Evolutionary conservation across 2,888 invertebrate genomes (phyloP), one percentile per base, ranked within the genome.

Genomic region (Acanthopleura granulata): DNA sequence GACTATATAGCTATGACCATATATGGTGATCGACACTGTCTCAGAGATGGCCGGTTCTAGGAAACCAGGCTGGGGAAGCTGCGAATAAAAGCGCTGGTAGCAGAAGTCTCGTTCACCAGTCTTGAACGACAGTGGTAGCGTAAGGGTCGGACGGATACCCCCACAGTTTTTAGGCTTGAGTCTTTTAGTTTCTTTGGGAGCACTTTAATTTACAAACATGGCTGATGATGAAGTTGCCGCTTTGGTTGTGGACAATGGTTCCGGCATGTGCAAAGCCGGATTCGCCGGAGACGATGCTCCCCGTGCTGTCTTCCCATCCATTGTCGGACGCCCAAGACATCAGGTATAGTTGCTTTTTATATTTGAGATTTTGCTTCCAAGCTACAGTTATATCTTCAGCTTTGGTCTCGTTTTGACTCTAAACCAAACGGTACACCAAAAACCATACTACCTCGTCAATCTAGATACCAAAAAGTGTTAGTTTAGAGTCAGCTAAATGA

Each of bases 161-260:
- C 66, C 25, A 27, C 16, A 25, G 29, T 27, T 57, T 57, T 40
- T 40, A 40, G 40, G 40, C 40, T 40, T 40, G 40, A 40, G 57
- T 57, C n/a, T 57, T 22, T 57, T 66, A 66, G 66, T 66, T 66
- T 66, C 29, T 22, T 57, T 57, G 66, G 66, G 66, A 66, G 66
- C 66, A 22, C 66, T 66, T 6, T 66, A 66, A 27, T 27, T 22
- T 27, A 66, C 66, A 66, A 76, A 70, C 62, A 78, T 77, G 77
- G 74, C 61, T 74, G 83, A 82, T 80, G 83, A 83, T 71, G 83
- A 83, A 72, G 80, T 82, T 95, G 88, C 87, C 75, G 87, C 88
- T 76, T 82, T 88, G 75, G 87, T 88, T 75, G 86, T 88, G 61
- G 97, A 97, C 93, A 94, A 95, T 91, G 97, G 97, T 78, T 96